Conservation (phyloP, 2,888 invertebrate genomes). For the Brenthis daphne region DNA sequence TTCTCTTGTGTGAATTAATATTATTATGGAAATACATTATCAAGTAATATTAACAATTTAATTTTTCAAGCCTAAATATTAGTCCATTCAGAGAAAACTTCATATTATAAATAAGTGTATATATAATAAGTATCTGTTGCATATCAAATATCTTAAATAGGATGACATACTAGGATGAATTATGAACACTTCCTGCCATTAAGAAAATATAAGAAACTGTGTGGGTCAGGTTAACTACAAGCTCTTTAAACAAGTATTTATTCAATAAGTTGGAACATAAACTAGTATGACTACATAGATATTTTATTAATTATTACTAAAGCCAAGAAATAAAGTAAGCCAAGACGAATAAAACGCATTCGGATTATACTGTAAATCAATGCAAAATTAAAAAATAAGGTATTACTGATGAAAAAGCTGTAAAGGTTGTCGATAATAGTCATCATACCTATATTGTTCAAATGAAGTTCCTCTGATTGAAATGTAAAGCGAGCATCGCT, state of each 20-base stretch:
- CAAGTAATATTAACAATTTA: too few species aligned
- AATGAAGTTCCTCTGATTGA: slow-evolving; percentile 75
- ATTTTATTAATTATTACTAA: too few species aligned
- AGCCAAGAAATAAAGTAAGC: too few species aligned
- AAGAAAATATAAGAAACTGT: slow-evolving; percentile 7
- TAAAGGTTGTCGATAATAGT: background rate
- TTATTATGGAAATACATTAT: too few species aligned
- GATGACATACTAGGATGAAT: slow-evolving; percentile 13
- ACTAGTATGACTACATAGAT: too few species aligned
- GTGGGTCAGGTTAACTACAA: slow-evolving; percentile 15
- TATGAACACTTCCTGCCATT: slow-evolving; percentile 32
- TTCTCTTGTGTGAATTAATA: too few species aligned
- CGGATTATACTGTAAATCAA: background rate
- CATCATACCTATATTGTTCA: slow-evolving; percentile 69
- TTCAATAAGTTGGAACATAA: background rate
- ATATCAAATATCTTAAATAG: slow-evolving; percentile 2
- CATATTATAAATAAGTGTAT: background rate
- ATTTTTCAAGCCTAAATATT: background rate
- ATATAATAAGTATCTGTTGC: background rate
- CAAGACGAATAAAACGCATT: too few species aligned
- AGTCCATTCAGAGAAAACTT: background rate
- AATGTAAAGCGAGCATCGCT: slow-evolving; percentile 74
- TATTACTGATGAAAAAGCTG: background rate
- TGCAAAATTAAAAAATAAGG: background rate
- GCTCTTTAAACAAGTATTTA: slow-evolving; percentile 13